Evolutionary conservation across 2,113 vertebrate species (phyloP).

Genomic region (Sinocyclocheilus anshuiensis): DNA sequence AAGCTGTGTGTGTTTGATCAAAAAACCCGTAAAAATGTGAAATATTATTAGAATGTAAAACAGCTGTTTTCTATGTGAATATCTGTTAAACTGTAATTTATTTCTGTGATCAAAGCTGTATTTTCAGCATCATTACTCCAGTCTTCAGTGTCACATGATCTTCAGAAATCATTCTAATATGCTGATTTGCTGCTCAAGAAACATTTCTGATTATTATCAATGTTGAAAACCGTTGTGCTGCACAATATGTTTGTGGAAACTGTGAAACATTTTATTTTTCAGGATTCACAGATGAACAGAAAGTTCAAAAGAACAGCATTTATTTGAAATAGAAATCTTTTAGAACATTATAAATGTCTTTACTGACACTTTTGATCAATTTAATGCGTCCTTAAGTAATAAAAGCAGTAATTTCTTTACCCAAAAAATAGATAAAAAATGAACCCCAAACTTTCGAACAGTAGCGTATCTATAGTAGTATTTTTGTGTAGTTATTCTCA

Average conservation of each 20-base stretch:
- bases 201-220: neutral
- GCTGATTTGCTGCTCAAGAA: neutral
- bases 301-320: too few relatives aligned
- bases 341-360: neutral
- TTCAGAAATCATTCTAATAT: neutral
- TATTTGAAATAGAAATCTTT: neutral
- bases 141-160: neutral
- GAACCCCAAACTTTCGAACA: too few relatives aligned
- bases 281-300: neutral
- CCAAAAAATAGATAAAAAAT: neutral
- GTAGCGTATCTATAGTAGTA: too few relatives aligned
- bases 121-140: neutral
- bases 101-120: neutral
- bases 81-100: too few relatives aligned
- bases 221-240: neutral
- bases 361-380: neutral
- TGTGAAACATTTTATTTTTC: neutral
- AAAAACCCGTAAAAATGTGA: neutral
- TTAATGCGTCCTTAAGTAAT: neutral
- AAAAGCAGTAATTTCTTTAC: neutral
- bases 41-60: neutral
- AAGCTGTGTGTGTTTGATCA: neutral
- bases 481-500: neutral
- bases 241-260: neutral
- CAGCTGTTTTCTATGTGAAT: neutral